A percentile compares a stretch with the other conserved stretches of the same genome.
These are phyloP conservation scores for Lasioglossum pauxillum DNA, from an alignment of 2,888 invertebrate species.

Conservation along the genomic window DNA sequence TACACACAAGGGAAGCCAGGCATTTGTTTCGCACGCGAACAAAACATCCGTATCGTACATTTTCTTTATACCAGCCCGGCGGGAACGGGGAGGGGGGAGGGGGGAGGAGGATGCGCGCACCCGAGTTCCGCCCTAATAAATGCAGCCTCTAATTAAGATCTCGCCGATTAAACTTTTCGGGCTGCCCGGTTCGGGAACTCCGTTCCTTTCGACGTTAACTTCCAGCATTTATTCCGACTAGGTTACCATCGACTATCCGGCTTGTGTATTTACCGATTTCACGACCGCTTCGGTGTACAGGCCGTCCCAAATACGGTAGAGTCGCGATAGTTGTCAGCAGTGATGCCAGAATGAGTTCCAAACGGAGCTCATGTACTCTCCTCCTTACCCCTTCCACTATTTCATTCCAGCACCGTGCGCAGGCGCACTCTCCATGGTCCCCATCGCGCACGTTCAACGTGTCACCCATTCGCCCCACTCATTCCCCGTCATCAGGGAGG, in stretches of 20 bases:
- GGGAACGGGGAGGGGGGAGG: slow-evolving; percentile 9
- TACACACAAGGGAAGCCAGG: slow-evolving; percentile 26
- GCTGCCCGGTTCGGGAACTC: slow-evolving; percentile 29
- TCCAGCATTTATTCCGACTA: slow-evolving; percentile 40
- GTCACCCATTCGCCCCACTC: too few species aligned
- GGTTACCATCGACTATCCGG: slow-evolving; percentile 4
- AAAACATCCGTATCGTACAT: slow-evolving; percentile 29
- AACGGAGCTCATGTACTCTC: too few species aligned
- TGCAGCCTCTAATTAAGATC: slow-evolving; percentile 60
- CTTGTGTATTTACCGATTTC: slow-evolving; percentile 36
- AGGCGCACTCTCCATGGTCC: too few species aligned
- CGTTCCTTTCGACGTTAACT: slow-evolving; percentile 56
- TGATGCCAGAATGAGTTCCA: too few species aligned
- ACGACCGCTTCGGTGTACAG: slow-evolving; percentile 7
- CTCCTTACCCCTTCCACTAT: too few species aligned
- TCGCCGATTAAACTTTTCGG: slow-evolving; percentile 56
- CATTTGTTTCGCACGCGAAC: slow-evolving; percentile 47
- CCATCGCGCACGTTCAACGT: too few species aligned
- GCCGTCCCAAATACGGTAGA: too few species aligned
- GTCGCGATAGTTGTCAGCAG: too few species aligned
- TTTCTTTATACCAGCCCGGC: slow-evolving; percentile 35
- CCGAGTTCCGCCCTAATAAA: slow-evolving; percentile 59
- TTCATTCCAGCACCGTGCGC: too few species aligned
- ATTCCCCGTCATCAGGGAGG: too few species aligned
- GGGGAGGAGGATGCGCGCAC: slow-evolving; percentile 14